Base-by-base conservation (phyloP, 2,113 vertebrate species). In the Lynx canadensis region DNA sequence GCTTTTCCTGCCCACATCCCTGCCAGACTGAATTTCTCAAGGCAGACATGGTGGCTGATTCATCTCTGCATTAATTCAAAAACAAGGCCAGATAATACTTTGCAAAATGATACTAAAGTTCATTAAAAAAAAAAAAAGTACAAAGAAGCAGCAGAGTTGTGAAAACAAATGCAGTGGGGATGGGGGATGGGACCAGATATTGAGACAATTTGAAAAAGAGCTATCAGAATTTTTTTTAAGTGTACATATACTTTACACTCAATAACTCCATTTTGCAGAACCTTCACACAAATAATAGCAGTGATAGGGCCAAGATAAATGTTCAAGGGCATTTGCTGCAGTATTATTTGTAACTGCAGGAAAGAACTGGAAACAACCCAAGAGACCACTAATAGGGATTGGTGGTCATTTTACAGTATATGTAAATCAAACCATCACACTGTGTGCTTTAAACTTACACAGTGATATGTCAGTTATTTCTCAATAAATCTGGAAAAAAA, bases 301-400 rank as follows among this genome's bases (percentile, higher is more conserved):
- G 36, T 52, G 21, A 50, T 38, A 15, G 18, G 55, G 13, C 83
- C 95, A 83, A 95, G 73, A 81, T 45, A 80, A 84, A 91, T 63
- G 50, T 19, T 36, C 63, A 68, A 45, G 50, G 52, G 57, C 79
- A 29, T 83, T 60, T 74, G 45, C 66, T 65, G 41, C 11, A 11
- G 71, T 48, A 19, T 74, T 80, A 55, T 80, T 68, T 89, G 13
- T 76, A 94, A 89, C 33, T 85, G 27, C 55, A 84, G 74, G 41
- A 69, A 82, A 93, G 65, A 88, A 66, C 50, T 96, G 89, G 89
- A 93, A 93, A 74, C 52, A 71, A 41, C 45, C 71, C 95, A 92
- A 71, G 50, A n/a, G 38, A 38, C 65, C 82, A 71, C 91, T 82
- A 31, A 2, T 25, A 91, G 48, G 27, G 29, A 48, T 11, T 79